Percentiles rank a stretch among this genome's conserved stretches.
Conservation (phyloP, 1,140 invertebrate genomes). For the Macrosteles quadrilineatus region DNA sequence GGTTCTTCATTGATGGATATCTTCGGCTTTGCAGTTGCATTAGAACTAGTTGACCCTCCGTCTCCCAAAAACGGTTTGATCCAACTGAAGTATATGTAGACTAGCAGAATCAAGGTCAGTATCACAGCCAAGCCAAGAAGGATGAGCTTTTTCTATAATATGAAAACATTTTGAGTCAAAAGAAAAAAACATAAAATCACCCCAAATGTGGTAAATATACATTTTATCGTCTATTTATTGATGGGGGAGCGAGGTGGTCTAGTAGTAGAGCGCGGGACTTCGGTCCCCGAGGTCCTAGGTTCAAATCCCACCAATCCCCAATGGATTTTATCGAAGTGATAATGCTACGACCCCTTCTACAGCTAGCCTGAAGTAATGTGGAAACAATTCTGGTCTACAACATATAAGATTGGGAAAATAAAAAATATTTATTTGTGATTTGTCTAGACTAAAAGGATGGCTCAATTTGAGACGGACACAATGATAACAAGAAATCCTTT, state of each 20-base stretch:
- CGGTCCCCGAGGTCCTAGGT: no score
- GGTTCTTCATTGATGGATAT: not conserved
- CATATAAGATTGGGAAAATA: not conserved
- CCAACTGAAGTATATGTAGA: not conserved
- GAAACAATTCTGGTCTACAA: no score
- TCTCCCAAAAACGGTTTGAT: not conserved
- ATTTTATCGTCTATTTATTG: not conserved
- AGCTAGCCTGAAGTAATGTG: no score
- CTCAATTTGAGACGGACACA: no score
- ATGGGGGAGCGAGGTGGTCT: no score
- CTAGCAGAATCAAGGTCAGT: not conserved
- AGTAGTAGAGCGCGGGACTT: no score
- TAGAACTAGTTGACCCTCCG: not conserved
- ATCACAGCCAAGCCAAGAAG: not conserved
- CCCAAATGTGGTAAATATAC: not conserved
- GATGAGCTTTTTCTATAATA: not conserved
- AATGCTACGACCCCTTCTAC: not conserved
- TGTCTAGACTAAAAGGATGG: no score
- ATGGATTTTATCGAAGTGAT: not conserved
- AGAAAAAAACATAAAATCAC: not conserved
- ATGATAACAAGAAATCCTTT: no score
- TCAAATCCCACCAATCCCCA: no score
- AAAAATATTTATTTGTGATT: not conserved
- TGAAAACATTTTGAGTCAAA: not conserved
- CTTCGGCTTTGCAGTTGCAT: not conserved